These are phyloP conservation scores for Arremon aurantiirostris DNA, from an alignment of 2,797 vertebrate genomes.

Conservation along the genomic window DNA sequence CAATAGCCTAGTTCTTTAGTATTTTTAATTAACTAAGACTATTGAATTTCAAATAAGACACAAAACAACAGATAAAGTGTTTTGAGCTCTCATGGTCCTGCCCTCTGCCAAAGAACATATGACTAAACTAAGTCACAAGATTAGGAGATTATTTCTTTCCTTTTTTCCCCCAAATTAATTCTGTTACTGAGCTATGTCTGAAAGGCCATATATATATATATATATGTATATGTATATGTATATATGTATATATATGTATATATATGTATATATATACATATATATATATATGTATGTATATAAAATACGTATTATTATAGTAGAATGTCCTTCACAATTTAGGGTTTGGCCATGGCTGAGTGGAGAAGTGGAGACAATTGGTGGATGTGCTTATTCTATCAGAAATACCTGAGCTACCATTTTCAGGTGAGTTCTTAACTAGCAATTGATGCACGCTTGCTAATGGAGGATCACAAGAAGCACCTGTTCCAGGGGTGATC, in stretches of 20 bases:
- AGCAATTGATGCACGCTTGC: not conserved
- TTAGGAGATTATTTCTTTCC: not conserved
- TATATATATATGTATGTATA: too few relatives aligned
- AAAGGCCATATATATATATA: not conserved
- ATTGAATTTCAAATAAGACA: not conserved
- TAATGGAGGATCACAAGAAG: not conserved
- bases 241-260: too few relatives aligned
- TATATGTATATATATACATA: too few relatives aligned
- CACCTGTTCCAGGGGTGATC: not conserved
- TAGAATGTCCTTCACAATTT: not conserved
- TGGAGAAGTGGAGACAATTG: not conserved
- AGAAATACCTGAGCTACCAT: not conserved
- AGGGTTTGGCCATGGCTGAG: not conserved
- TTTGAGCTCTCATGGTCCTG: not conserved
- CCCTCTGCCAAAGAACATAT: not conserved
- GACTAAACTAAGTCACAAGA: not conserved
- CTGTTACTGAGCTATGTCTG: not conserved
- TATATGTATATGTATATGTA: too few relatives aligned
- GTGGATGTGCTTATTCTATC: not conserved
- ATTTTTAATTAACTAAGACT: slow-evolving; percentile 20
- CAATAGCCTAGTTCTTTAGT: not conserved
- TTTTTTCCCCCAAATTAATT: not conserved
- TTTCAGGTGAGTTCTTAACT: not conserved
- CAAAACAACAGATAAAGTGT: not conserved
- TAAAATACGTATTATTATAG: not conserved